Percentiles rank a stretch among this genome's conserved stretches.
These are phyloP conservation scores for Archivesica marissinica DNA, from an alignment of 1,140 invertebrate genomes.

Conservation along the genomic window DNA sequence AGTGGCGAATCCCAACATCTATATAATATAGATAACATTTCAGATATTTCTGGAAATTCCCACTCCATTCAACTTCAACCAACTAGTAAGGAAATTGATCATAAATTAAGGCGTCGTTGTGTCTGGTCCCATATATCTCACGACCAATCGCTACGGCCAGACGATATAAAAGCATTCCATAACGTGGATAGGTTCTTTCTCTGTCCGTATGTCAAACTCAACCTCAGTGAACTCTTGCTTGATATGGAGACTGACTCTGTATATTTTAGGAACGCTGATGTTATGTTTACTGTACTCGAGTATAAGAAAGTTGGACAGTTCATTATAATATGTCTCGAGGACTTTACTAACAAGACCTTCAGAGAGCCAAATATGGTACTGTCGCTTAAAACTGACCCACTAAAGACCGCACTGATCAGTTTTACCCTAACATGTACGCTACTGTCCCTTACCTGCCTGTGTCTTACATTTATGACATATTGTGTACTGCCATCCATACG, in stretches of 20 bases:
- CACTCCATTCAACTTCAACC: background rate
- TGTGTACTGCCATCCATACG: constrained; percentile 79
- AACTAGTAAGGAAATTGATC: background rate
- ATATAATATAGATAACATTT: background rate
- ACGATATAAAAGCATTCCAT: background rate
- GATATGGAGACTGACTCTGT: background rate
- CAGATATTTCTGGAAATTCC: background rate
- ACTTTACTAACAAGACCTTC: background rate
- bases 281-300: background rate
- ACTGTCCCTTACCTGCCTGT: constrained; percentile 82
- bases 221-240: background rate
- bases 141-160: background rate
- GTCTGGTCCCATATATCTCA: background rate
- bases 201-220: background rate
- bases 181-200: background rate
- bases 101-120: background rate
- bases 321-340: background rate
- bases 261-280: background rate
- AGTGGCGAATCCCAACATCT: background rate
- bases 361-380: background rate
- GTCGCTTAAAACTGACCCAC: background rate
- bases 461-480: constrained; percentile 82
- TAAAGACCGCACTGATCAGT: background rate
- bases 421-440: constrained; percentile 60
- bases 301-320: background rate